A percentile compares a stretch with the other conserved stretches of the same genome.
Conservation (phyloP, 2,113 vertebrate genomes). For the Myotis davidii region DNA sequence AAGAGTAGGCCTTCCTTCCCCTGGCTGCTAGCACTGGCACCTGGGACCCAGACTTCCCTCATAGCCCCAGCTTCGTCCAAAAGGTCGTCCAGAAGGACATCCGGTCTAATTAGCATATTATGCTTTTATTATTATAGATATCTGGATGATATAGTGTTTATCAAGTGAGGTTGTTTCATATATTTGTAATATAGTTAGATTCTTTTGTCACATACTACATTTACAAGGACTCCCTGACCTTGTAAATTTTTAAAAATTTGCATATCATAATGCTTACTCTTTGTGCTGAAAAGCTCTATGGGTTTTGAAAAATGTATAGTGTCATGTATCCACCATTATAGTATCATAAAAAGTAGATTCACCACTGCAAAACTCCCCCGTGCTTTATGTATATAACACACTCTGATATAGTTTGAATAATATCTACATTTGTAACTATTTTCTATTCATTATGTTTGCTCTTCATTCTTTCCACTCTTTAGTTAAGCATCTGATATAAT, state of each 20-base stretch:
- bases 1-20: no score
- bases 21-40: no score
- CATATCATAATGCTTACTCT: background rate
- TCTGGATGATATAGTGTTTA: background rate
- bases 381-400: background rate
- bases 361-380: background rate
- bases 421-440: background rate
- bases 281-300: background rate
- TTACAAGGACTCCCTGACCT: background rate
- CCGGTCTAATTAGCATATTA: no score
- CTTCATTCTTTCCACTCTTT: background rate
- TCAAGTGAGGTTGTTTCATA: background rate
- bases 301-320: background rate
- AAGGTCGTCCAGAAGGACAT: no score
- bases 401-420: background rate
- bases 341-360: background rate
- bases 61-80: rapidly evolving
- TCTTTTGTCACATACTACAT: background rate
- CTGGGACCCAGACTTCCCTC: no score
- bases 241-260: background rate
- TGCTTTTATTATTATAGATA: no score
- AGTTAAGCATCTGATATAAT: background rate
- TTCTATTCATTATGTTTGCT: background rate
- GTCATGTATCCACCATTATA: background rate
- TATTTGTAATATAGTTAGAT: background rate